Evolutionary conservation across 1,140 invertebrate species (phyloP), one percentile per base, ranked within the genome.

Genomic region (Cotesia chilonis): DNA sequence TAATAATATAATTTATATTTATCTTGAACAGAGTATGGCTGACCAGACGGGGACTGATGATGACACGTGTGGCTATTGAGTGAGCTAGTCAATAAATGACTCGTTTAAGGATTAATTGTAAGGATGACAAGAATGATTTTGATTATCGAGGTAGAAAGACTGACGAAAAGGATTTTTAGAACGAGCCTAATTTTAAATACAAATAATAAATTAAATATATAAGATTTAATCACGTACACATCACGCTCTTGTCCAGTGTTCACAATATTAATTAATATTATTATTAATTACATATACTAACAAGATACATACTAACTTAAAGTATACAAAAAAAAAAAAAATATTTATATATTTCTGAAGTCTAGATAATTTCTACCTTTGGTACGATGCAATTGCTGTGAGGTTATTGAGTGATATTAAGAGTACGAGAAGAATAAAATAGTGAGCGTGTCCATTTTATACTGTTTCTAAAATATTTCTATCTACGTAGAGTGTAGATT

Each of bases 31-130:
- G 91, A 17, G 89, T 92, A 47, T 92, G 91, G 91, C 81, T 92
- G 73, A 92, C 90, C 83, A 91, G 90, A 85, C 89, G 89, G 75
- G 91, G 91, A 65, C 87, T 92, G 76, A 84, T 92, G 70, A 88
- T 91, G 71, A 88, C 91, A 60, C 88, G 90, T 77, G 87, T 92
- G 59, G 89, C 90, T 75, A 88, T 91, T 76, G 88, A 90, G 84
- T 90, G 85, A 89, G 78, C 60, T 20, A 41, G 14, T 51, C 41
- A 10, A 55, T 5, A 5, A 35, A 20, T 55, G 9, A 73, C 38
- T 14, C n/a, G 17, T 71, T 4, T 1, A 70, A 35, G 5, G 20
- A 60, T 60, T 60, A 67, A 52, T 52, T 60, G 57, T 61, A 55
- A 65, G 51, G 63, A 61, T 57, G 17, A 36, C 6, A 36, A 17